phyloP scores from a whole-genome alignment of 2,797 vertebrate species.

The Fistularia commersonii region DNA sequence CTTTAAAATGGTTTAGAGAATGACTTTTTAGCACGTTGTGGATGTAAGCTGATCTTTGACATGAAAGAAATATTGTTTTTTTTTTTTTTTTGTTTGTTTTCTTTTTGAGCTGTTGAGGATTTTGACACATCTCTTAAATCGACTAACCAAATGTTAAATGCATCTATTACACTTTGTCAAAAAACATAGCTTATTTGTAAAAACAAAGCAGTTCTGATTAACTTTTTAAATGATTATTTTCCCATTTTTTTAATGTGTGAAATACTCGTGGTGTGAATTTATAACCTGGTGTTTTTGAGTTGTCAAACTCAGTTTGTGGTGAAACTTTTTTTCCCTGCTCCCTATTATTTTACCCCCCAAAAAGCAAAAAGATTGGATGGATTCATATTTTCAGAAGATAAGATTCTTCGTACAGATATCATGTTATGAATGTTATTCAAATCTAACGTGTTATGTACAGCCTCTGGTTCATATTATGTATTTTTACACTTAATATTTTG shows the following conservation, averaged over 20 bases:
- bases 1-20: conserved; percentile 36
- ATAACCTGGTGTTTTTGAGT: conserved; percentile 52
- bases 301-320: conserved; percentile 47
- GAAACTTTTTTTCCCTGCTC: conserved; percentile 5
- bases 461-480: conserved; percentile 52
- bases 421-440: conserved; percentile 60
- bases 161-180: conserved; percentile 35
- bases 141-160: conserved; percentile 54
- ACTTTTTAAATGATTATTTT: conserved; percentile 58
- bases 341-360: too few species aligned
- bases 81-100: too few species aligned
- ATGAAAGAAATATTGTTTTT: conserved; percentile 15
- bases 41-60: conserved; percentile 1
- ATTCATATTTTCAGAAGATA: conserved; percentile 47
- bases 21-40: conserved; percentile 18
- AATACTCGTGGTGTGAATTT: conserved; percentile 49
- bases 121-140: conserved; percentile 39
- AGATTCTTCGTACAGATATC: conserved; percentile 46
- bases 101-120: conserved; percentile 20
- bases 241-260: conserved; percentile 55
- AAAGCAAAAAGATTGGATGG: conserved; percentile 31
- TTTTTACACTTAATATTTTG: conserved; percentile 54
- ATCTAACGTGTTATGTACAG: conserved; percentile 60
- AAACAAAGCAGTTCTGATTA: conserved; percentile 46
- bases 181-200: conserved; percentile 46